Evolutionary conservation across 1,140 invertebrate species (phyloP).

Genomic region (Anastrepha obliqua): DNA sequence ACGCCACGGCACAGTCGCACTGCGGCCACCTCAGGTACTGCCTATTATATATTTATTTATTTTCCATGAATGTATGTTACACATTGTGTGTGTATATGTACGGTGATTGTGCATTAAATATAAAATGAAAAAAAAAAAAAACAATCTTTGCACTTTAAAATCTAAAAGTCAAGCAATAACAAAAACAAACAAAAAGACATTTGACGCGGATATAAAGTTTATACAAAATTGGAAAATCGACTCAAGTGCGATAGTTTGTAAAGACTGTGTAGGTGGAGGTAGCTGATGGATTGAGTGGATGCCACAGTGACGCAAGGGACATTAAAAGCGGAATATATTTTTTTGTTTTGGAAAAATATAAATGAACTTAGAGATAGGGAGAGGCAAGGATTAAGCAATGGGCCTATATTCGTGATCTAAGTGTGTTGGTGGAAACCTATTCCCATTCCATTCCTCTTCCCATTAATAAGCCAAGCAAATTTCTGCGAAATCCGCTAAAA

Average conservation of each 20-base stretch:
- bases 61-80: background rate
- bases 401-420: too few relatives aligned
- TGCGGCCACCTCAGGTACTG: background rate
- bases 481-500: too few relatives aligned
- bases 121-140: background rate
- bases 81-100: background rate
- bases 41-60: background rate
- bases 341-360: too few relatives aligned
- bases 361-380: too few relatives aligned
- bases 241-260: slow-evolving; percentile 1
- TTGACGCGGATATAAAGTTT: slow-evolving; percentile 16
- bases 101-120: slow-evolving; percentile 48
- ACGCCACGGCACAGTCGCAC: background rate
- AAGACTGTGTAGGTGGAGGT: background rate
- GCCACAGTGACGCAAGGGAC: background rate
- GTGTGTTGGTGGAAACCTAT: too few relatives aligned
- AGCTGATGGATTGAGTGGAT: background rate
- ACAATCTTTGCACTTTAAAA: slow-evolving; percentile 2
- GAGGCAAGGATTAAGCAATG: too few relatives aligned
- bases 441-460: too few relatives aligned
- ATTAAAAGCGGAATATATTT: too few relatives aligned
- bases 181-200: background rate
- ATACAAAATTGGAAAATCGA: slow-evolving; percentile 48
- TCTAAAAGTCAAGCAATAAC: slow-evolving; percentile 39
- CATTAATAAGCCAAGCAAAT: too few relatives aligned